These are phyloP conservation scores for Lophotis ruficrista DNA, from an alignment of 2,113 vertebrate genomes.

Conservation along the genomic window DNA sequence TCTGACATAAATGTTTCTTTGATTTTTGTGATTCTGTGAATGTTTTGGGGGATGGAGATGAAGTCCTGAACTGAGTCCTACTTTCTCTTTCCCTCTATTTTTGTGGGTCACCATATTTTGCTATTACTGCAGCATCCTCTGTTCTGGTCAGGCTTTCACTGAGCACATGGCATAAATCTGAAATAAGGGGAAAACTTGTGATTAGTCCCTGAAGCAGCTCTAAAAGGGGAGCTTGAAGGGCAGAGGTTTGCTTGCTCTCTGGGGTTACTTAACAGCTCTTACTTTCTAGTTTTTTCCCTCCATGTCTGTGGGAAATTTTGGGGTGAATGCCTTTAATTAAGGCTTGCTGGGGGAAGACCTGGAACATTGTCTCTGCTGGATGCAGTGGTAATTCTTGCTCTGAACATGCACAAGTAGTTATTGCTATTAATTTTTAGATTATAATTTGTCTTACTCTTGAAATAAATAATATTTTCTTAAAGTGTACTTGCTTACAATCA, in stretches of 20 bases:
- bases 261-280: neutral
- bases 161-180: neutral
- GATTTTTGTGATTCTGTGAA: neutral
- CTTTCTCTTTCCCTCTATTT: neutral
- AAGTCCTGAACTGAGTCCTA: neutral
- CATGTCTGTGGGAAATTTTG: neutral
- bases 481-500: neutral
- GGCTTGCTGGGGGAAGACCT: neutral
- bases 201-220: neutral
- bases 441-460: neutral
- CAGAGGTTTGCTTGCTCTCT: neutral
- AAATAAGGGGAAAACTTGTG: neutral
- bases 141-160: neutral
- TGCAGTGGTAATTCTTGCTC: neutral
- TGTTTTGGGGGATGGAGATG: neutral
- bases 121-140: neutral
- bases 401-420: neutral
- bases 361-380: neutral
- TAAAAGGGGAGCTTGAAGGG: neutral
- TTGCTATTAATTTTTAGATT: neutral
- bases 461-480: neutral
- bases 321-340: neutral
- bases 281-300: neutral
- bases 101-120: neutral
- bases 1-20: neutral